phyloP scores from a whole-genome alignment of 2,888 invertebrate genomes.

The Melieria picta region DNA sequence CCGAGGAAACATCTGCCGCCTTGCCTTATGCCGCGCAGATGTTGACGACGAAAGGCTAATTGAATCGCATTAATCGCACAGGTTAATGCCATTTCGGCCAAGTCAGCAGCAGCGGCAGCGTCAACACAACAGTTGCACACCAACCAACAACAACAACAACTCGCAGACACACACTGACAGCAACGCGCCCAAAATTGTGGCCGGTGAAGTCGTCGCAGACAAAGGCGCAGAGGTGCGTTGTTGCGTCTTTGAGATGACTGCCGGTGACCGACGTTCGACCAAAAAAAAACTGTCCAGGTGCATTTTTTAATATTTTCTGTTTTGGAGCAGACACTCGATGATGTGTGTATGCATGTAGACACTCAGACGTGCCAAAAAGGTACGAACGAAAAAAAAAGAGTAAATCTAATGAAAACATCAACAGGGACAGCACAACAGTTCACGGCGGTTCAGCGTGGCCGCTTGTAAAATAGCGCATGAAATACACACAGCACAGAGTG shows the following conservation, averaged over 20 bases:
- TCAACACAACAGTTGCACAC: too few relatives aligned
- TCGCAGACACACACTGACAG: not conserved
- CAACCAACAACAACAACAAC: not conserved
- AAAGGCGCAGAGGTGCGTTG: not conserved
- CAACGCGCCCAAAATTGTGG: too few relatives aligned
- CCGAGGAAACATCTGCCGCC: too few relatives aligned
- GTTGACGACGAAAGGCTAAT: not conserved
- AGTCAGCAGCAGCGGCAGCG: not conserved
- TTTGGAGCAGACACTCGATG: not conserved
- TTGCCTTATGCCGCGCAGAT: too few relatives aligned
- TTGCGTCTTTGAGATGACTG: too few relatives aligned
- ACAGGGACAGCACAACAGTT: not conserved
- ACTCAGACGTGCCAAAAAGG: too few relatives aligned
- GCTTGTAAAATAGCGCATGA: not conserved
- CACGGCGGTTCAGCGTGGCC: too few relatives aligned
- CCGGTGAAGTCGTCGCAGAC: not conserved
- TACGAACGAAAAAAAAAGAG: not conserved
- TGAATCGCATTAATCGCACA: not conserved
- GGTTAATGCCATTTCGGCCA: not conserved
- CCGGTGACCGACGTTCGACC: too few relatives aligned
- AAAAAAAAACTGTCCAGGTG: not conserved
- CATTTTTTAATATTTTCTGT: not conserved
- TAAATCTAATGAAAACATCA: constrained; percentile 11
- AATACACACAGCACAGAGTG: not conserved
- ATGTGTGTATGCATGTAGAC: not conserved